Evolutionary conservation across 2,888 invertebrate species (phyloP).

Genomic region (Petrolisthes cinctipes): DNA sequence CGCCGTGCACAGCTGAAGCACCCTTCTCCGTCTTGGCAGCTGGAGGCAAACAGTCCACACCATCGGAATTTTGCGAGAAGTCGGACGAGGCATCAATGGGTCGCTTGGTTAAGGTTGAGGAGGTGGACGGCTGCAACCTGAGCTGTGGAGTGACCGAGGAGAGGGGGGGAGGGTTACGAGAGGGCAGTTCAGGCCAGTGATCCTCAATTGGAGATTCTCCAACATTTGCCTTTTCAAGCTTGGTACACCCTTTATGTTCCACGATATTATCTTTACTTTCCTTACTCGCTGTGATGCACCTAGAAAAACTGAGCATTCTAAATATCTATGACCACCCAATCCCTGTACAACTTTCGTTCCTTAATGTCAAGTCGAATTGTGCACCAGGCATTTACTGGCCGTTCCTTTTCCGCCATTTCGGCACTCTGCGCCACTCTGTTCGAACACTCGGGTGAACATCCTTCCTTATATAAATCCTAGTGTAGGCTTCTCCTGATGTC

Average conservation of each 20-base stretch:
- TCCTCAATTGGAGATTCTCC: not conserved
- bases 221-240: not conserved
- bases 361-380: not conserved
- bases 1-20: no score
- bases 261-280: not conserved
- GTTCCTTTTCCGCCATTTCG: not conserved
- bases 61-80: no score
- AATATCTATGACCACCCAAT: not conserved
- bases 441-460: conserved; percentile 16
- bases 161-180: no score
- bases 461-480: not conserved
- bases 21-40: no score
- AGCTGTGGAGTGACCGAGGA: no score
- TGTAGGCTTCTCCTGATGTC: not conserved
- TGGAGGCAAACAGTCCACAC: no score
- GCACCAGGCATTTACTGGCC: not conserved
- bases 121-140: no score
- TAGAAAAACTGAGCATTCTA: not conserved
- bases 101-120: no score
- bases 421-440: conserved; percentile 5
- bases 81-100: no score
- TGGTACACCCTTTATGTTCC: not conserved
- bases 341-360: not conserved
- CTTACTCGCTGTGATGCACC: not conserved
- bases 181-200: no score